Percentiles rank a stretch among this genome's conserved stretches.
These are phyloP conservation scores for Montipora cactus DNA, from an alignment of 64 coral and sea anemone genomes.

Conservation along the genomic window DNA sequence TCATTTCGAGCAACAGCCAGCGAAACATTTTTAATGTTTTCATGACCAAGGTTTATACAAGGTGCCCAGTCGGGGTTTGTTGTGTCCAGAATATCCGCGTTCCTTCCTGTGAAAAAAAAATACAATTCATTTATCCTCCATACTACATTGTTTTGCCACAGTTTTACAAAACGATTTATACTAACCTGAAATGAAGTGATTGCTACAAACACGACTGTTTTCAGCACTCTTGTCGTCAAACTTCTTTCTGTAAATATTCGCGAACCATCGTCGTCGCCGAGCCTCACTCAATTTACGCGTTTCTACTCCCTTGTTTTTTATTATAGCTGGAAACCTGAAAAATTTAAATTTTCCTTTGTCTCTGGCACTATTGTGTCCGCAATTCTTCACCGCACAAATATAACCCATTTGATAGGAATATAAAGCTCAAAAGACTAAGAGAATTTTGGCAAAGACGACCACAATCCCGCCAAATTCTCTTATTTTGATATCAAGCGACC, in stretches of 20 bases:
- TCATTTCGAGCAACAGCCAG: not conserved
- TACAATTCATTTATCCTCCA: no score
- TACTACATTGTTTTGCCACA: no score
- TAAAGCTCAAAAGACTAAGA: no score
- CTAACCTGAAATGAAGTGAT: conserved; percentile 53
- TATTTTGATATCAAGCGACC: not conserved
- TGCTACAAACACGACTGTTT: conserved; percentile 46
- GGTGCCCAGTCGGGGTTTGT: conserved; percentile 30
- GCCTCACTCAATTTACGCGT: not conserved
- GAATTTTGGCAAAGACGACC: no score
- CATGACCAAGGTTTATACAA: not conserved
- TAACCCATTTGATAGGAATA: not conserved
- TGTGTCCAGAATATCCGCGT: not conserved
- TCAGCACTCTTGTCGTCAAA: conserved; percentile 48
- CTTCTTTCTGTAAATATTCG: conserved; percentile 44
- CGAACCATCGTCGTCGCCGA: no score
- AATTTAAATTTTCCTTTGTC: not conserved
- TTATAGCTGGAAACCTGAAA: not conserved
- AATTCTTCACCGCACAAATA: not conserved
- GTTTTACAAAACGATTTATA: not conserved
- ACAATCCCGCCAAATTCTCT: not conserved
- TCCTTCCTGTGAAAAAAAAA: not conserved
- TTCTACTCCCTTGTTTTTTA: not conserved
- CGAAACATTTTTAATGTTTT: conserved; percentile 25
- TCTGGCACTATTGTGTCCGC: not conserved